A percentile compares a stretch with the other conserved stretches of the same genome.
phyloP scores from a whole-genome alignment of 2,888 invertebrate genomes.

The Acrocyrtus sp. region DNA sequence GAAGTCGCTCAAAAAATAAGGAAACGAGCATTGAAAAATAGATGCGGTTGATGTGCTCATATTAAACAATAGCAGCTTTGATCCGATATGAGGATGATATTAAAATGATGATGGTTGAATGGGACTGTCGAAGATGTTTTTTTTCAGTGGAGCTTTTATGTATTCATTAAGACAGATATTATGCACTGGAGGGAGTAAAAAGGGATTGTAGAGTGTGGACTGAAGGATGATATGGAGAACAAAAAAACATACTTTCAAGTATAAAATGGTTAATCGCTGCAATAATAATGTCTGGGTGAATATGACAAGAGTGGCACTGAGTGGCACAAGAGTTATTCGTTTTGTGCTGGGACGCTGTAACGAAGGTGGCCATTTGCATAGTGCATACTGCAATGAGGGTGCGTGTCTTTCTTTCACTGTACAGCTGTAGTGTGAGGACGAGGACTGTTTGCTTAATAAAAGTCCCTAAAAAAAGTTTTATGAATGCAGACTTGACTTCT shows the following conservation, averaged over 20 bases:
- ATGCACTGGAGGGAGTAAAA: conserved; percentile 1
- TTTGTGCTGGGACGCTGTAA: not conserved
- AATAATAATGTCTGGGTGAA: conserved; percentile 43
- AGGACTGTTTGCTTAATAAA: too few relatives aligned
- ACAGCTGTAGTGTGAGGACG: not conserved
- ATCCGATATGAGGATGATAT: conserved; percentile 42
- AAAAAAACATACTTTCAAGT: conserved; percentile 35
- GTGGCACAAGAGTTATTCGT: too few relatives aligned
- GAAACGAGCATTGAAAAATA: too few relatives aligned
- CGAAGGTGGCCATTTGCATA: not conserved
- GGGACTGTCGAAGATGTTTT: too few relatives aligned
- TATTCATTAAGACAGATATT: conserved; percentile 48
- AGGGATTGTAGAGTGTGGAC: not conserved
- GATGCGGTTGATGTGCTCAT: too few relatives aligned
- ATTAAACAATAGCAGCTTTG: conserved; percentile 36
- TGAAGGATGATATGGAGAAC: conserved; percentile 18
- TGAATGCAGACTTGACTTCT: too few relatives aligned
- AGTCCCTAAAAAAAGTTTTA: too few relatives aligned
- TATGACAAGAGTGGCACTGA: conserved; percentile 38
- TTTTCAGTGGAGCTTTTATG: conserved; percentile 42
- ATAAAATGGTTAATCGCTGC: conserved; percentile 41
- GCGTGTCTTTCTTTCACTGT: too few relatives aligned
- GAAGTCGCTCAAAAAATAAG: too few relatives aligned
- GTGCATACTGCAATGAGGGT: too few relatives aligned
- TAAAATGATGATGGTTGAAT: conserved; percentile 27